Percentiles rank a stretch among this genome's conserved stretches.
Conservation (phyloP, 2,888 invertebrate genomes). For the Drosophila mimetica region DNA sequence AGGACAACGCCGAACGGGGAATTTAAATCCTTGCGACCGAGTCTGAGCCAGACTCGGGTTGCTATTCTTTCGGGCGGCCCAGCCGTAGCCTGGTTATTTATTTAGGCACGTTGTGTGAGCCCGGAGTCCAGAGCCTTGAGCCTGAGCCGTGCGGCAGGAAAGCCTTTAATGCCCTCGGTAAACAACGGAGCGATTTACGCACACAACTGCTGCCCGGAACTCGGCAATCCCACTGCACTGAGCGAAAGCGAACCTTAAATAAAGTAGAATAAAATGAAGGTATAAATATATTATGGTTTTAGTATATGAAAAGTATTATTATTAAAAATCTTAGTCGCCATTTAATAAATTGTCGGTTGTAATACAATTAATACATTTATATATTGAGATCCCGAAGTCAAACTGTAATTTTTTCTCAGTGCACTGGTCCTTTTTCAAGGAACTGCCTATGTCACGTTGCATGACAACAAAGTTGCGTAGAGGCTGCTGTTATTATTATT, state of each 20-base stretch:
- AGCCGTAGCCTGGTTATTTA: constrained; percentile 55
- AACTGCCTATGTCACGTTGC: constrained; percentile 47
- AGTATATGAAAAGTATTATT: no score
- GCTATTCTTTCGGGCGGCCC: constrained; percentile 17
- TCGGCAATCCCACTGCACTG: constrained; percentile 11
- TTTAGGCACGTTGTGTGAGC: constrained; percentile 59
- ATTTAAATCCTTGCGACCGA: constrained; percentile 48
- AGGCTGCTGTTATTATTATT: constrained; percentile 63
- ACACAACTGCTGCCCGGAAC: constrained; percentile 50
- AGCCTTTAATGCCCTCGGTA: constrained; percentile 74
- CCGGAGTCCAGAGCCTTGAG: constrained; percentile 10
- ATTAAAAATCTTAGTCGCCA: no score
- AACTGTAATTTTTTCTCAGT: neutral
- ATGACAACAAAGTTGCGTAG: constrained; percentile 36
- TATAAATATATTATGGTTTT: no score
- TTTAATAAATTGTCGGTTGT: no score
- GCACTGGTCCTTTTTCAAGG: constrained; percentile 2
- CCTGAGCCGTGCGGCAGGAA: constrained; percentile 55
- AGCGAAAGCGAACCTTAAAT: no score
- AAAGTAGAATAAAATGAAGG: no score
- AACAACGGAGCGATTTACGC: constrained; percentile 75
- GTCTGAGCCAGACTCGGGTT: constrained; percentile 11
- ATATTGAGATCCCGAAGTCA: no score
- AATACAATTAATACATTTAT: no score
- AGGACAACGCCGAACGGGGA: constrained; percentile 40